Percentiles rank a stretch among this genome's conserved stretches.
Evolutionary conservation across 2,888 invertebrate genomes (phyloP).

Genomic region (Liopterus haemorrhoidalis): DNA sequence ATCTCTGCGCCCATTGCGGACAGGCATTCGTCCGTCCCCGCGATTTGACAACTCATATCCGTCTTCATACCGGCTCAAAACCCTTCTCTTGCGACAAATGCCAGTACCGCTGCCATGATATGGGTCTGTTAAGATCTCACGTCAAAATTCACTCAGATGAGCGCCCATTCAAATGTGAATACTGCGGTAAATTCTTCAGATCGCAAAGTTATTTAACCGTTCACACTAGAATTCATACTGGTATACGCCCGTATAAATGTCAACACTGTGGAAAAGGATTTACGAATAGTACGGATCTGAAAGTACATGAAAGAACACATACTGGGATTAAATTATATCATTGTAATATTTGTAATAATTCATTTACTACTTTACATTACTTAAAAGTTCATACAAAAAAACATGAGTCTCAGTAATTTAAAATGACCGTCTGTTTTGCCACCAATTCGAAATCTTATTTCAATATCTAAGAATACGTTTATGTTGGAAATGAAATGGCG

Average conservation of each 20-base stretch:
- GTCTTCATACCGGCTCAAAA: slow-evolving; percentile 18
- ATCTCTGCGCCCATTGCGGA: slow-evolving; percentile 18
- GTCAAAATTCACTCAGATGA: slow-evolving; percentile 13
- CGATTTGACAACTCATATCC: slow-evolving; percentile 19
- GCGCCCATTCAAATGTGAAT: slow-evolving; percentile 18
- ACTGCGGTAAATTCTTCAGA: slow-evolving; percentile 19
- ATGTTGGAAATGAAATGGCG: too few relatives aligned
- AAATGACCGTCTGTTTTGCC: too few relatives aligned
- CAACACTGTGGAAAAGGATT: slow-evolving; percentile 17
- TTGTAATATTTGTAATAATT: slow-evolving; percentile 18
- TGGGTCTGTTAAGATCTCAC: slow-evolving; percentile 15
- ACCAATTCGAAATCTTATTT: too few relatives aligned
- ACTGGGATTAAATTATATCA: slow-evolving; percentile 19
- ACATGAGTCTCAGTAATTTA: slow-evolving; percentile 14
- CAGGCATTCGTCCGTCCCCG: slow-evolving; percentile 16
- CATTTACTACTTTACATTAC: slow-evolving; percentile 21
- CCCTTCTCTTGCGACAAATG: slow-evolving; percentile 18
- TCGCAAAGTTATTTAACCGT: slow-evolving; percentile 18
- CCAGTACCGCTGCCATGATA: slow-evolving; percentile 18
- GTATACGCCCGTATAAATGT: slow-evolving; percentile 18
- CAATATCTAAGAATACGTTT: too few relatives aligned
- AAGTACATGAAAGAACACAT: slow-evolving; percentile 21
- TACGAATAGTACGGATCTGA: slow-evolving; percentile 21
- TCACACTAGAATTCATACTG: slow-evolving; percentile 20
- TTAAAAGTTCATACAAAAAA: slow-evolving; percentile 19